Evolutionary conservation across 2,888 invertebrate species (phyloP).

Genomic region (Adineta ricciae): DNA sequence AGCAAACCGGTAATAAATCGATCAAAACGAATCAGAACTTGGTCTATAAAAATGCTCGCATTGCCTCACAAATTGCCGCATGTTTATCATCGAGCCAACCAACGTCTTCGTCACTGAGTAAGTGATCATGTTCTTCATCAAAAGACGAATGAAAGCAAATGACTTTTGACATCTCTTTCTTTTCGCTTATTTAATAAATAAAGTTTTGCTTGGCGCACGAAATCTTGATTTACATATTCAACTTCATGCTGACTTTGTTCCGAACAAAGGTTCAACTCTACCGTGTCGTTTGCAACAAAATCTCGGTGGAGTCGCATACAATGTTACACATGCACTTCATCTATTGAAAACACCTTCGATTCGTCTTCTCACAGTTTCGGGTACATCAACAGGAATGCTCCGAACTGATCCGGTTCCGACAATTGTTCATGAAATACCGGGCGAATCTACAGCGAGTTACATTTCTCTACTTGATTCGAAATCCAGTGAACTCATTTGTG

Average conservation of each 20-base stretch:
- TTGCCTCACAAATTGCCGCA: slow-evolving; percentile 45
- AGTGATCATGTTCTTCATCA: not conserved
- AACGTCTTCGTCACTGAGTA: not conserved
- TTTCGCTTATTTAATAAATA: not conserved
- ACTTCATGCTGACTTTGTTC: slow-evolving; percentile 10
- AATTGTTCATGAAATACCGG: slow-evolving; percentile 5
- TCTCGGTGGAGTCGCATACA: slow-evolving; percentile 78
- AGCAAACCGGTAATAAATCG: slow-evolving; percentile 71
- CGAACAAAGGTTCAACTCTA: slow-evolving; percentile 23
- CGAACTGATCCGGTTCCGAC: not conserved
- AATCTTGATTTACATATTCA: slow-evolving; percentile 31
- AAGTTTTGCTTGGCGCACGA: slow-evolving; percentile 26
- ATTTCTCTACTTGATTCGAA: slow-evolving; percentile 62
- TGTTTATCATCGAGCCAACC: slow-evolving; percentile 37
- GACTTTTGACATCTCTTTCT: too few relatives aligned
- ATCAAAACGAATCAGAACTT: slow-evolving; percentile 75
- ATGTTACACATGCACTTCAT: slow-evolving; percentile 74
- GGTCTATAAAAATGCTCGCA: slow-evolving; percentile 75
- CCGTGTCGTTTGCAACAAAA: slow-evolving; percentile 27
- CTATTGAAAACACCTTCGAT: slow-evolving; percentile 59
- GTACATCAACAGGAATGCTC: slow-evolving; percentile 49
- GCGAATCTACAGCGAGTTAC: slow-evolving; percentile 61
- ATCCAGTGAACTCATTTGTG: slow-evolving; percentile 66
- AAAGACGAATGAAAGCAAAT: not conserved
- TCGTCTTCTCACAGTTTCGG: slow-evolving; percentile 66